Percentiles rank a stretch among this genome's conserved stretches.
These are phyloP conservation scores for Luperina testacea DNA, from an alignment of 2,888 invertebrate species.

Conservation along the genomic window DNA sequence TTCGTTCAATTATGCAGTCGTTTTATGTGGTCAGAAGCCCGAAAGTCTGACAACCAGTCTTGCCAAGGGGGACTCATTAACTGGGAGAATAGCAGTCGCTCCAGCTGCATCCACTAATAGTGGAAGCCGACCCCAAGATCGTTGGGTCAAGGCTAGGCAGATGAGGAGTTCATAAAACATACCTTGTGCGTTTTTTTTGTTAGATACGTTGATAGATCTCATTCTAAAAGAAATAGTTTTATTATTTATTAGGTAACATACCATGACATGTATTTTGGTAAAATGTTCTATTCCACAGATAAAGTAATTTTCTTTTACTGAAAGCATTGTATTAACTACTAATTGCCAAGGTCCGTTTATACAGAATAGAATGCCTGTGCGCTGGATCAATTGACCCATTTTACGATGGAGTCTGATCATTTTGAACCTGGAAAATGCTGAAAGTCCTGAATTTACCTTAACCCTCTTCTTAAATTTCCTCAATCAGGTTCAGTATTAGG, in stretches of 20 bases:
- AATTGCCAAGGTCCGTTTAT: background rate
- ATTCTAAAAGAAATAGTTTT: background rate
- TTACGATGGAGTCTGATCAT: background rate
- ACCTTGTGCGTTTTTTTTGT: background rate
- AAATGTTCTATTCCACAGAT: background rate
- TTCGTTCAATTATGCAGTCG: background rate
- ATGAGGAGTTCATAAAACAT: background rate
- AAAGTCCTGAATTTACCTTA: background rate
- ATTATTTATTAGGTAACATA: background rate
- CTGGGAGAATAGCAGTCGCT: background rate
- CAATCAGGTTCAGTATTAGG: background rate
- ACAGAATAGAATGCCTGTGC: background rate
- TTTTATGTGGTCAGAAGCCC: background rate
- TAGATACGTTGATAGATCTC: background rate
- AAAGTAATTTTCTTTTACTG: background rate
- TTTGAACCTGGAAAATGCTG: background rate
- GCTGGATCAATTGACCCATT: background rate
- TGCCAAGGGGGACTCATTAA: background rate
- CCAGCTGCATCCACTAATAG: background rate
- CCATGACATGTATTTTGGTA: background rate
- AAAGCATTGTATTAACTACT: background rate
- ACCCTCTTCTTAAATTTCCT: background rate
- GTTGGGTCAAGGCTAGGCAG: background rate
- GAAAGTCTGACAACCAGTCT: background rate
- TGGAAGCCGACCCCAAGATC: background rate